phyloP scores from a whole-genome alignment of 2,113 vertebrate species.

The Gallinago undulata region DNA sequence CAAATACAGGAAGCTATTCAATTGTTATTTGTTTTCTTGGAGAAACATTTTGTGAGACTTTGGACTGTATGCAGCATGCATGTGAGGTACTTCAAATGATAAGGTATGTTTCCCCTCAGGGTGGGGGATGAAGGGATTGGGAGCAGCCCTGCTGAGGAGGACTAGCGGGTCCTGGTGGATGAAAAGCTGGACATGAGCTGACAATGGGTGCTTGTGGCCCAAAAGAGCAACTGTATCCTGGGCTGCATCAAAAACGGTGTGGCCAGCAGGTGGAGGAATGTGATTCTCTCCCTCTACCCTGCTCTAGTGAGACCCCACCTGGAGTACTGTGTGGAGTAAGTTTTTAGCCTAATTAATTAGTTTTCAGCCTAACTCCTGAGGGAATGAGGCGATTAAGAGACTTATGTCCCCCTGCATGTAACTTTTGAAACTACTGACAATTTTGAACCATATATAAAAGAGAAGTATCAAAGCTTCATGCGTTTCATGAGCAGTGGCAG shows the following conservation, averaged over 20 bases:
- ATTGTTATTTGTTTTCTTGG: background rate
- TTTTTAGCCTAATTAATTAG: background rate
- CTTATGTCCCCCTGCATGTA: background rate
- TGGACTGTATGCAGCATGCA: background rate
- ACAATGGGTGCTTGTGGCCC: background rate
- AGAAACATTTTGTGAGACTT: background rate
- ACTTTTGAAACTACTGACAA: background rate
- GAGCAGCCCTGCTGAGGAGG: background rate
- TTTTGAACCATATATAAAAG: background rate
- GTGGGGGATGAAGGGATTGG: background rate
- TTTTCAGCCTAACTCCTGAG: background rate
- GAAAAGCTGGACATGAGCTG: background rate
- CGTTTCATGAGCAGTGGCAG: background rate
- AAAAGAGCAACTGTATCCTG: background rate
- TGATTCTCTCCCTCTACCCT: background rate
- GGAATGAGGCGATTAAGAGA: background rate
- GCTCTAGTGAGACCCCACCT: background rate
- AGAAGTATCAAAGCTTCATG: background rate
- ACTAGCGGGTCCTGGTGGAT: background rate
- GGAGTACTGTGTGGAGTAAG: background rate
- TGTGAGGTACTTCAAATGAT: background rate
- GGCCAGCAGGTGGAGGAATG: background rate
- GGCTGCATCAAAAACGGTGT: background rate
- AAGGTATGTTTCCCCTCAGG: background rate
- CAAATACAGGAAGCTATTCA: background rate